Base-by-base conservation (phyloP, 2,113 vertebrate species). In the Pyxicephalus adspersus region DNA sequence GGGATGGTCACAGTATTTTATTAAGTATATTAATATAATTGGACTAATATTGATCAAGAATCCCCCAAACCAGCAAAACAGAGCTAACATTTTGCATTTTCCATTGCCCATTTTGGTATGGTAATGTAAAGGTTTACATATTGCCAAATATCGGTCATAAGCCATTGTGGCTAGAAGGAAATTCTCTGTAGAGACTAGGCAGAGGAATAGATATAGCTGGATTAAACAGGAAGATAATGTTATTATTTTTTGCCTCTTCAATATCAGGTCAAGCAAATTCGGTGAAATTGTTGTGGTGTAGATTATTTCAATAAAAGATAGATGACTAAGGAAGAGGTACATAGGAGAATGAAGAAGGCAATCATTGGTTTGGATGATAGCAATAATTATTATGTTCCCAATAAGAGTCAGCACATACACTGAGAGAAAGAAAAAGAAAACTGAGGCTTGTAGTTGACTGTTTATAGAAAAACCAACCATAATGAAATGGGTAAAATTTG, bases 251-350 rank as follows among this genome's bases (percentile, higher is more conserved):
- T 84, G 29, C 4, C 34, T 58, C 57, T 72, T 83, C 23, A 58
- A 15, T 18, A 86, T 83, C 26, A 83, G 83, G 52, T 83, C 73
- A 2, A 83, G 65, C 28, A 88, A 81, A 16, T 25, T 77, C 77
- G 86, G 83, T 3, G 83, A 82, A 83, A 87, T 87, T n/a, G 80
- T 83, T 15, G 76, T 85, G 45, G 83, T 68, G 76, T 83, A 83
- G 22, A 74, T 84, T 81, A 89, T 52, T 26, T 86, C 83, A 70
- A 84, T 76, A 72, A 86, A 83, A 76, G 86, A 84, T 16, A 87
- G 71, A 28, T 85, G 83, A 74, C 55, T 79, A 64, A 86, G 83
- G 52, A 85, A 85, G 60, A 86, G 86, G 15, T 86, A 86, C 80
- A 88, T 74, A 34, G 83, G 83, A 31, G 58, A 86, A 66, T 85